Conservation (phyloP, 2,797 vertebrate species). For the Adelosebastes latens region DNA sequence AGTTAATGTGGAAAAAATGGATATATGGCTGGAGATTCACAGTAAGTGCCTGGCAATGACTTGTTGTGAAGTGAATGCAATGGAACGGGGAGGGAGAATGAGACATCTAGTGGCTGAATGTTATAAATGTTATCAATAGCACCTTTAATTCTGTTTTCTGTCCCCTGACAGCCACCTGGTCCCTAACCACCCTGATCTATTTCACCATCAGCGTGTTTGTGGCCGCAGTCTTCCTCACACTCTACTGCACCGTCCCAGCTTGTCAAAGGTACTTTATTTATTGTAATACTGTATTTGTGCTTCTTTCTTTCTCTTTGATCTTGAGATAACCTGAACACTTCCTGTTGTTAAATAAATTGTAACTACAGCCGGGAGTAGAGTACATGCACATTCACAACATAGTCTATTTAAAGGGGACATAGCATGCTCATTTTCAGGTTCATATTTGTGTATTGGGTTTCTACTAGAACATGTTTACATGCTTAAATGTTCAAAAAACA, state of each 20-base stretch:
- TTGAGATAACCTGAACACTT: not conserved
- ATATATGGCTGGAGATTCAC: no score
- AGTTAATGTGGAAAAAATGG: no score
- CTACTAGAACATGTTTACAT: not conserved
- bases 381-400: not conserved
- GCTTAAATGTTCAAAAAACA: not conserved
- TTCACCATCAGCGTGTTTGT: constrained; percentile 29
- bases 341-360: not conserved
- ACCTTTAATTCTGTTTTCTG: not conserved
- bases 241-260: constrained; percentile 68
- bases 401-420: not conserved
- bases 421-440: not conserved
- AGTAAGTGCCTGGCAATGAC: no score
- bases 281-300: not conserved
- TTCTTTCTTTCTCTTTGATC: not conserved
- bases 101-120: no score
- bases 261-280: constrained; percentile 66
- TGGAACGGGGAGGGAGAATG: no score
- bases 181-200: constrained; percentile 54
- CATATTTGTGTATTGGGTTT: not conserved
- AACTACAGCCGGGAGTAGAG: not conserved
- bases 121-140: not conserved
- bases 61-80: no score
- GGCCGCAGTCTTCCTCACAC: constrained; percentile 33
- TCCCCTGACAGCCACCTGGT: constrained; percentile 53